Evolutionary conservation across 2,113 vertebrate genomes (phyloP).

Genomic region (Verasper variegatus): DNA sequence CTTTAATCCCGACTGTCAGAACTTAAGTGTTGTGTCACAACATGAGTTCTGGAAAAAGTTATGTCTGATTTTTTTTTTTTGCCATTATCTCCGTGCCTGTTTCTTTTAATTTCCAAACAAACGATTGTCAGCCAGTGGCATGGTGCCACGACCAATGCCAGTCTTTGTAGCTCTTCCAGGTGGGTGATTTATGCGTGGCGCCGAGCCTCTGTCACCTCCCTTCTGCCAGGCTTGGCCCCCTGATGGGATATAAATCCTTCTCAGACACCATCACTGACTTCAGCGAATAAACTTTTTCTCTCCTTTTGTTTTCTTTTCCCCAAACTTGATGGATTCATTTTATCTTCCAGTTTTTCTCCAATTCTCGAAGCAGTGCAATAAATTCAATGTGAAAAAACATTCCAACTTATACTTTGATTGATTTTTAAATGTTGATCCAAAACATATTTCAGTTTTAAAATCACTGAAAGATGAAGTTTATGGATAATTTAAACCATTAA

Average conservation of each 20-base stretch:
- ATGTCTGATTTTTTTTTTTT: slow-evolving; percentile 32
- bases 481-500: not conserved
- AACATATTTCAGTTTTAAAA: too few relatives aligned
- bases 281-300: slow-evolving; percentile 49
- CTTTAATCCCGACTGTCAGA: not conserved
- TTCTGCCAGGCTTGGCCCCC: slow-evolving; percentile 69
- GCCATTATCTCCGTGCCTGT: slow-evolving; percentile 52
- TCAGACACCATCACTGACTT: slow-evolving; percentile 28
- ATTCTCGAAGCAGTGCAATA: not conserved
- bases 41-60: slow-evolving; percentile 9
- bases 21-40: not conserved
- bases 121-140: slow-evolving; percentile 42
- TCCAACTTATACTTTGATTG: not conserved
- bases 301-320: slow-evolving; percentile 33
- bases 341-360: slow-evolving; percentile 8
- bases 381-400: not conserved
- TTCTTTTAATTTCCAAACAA: slow-evolving; percentile 66
- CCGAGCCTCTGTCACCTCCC: slow-evolving; percentile 60
- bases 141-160: slow-evolving; percentile 56
- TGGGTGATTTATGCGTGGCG: slow-evolving; percentile 76
- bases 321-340: slow-evolving; percentile 20
- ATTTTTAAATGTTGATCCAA: slow-evolving; percentile 13
- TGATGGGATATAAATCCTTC: slow-evolving; percentile 68
- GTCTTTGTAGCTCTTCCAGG: slow-evolving; percentile 70
- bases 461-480: not conserved